Evolutionary conservation across 2,888 invertebrate species (phyloP).

Genomic region (Cryptocheilus praepositus): DNA sequence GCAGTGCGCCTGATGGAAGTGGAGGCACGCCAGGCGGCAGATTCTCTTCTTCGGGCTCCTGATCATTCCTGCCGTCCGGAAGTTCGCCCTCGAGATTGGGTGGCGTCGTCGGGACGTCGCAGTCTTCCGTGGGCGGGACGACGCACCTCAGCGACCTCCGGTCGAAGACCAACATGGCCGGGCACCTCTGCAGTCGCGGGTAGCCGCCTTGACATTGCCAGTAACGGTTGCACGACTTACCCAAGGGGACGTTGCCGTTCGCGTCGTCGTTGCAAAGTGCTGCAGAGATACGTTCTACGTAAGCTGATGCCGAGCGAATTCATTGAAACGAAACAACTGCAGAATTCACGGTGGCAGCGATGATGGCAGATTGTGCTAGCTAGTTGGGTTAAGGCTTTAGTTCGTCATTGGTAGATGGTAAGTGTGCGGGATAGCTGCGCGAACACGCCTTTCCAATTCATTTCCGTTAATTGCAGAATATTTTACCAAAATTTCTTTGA

Average conservation of each 20-base stretch:
- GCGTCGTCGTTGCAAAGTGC: conserved; percentile 94
- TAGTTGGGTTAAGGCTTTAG: no score
- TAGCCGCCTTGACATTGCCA: conserved; percentile 97
- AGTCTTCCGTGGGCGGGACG: conserved; percentile 92
- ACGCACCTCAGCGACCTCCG: conserved; percentile 88
- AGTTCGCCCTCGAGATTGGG: conserved; percentile 73
- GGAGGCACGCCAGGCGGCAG: conserved; percentile 71
- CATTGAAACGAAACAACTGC: no score
- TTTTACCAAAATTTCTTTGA: no score
- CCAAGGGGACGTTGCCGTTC: conserved; percentile 92
- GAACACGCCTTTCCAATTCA: no score
- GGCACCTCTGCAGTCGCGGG: conserved; percentile 92
- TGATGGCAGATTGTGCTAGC: no score
- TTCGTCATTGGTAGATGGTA: no score
- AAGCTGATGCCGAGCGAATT: no score
- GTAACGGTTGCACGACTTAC: conserved; percentile 94
- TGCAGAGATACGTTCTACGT: conserved; percentile 72
- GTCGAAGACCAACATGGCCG: conserved; percentile 94
- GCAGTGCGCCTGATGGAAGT: conserved; percentile 72
- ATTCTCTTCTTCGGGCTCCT: conserved; percentile 72
- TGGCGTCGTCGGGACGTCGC: conserved; percentile 88
- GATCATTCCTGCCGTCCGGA: conserved; percentile 69
- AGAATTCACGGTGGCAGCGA: no score
- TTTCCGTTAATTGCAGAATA: no score
- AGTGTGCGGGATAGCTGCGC: no score